Conservation (phyloP, 1,140 invertebrate species). For the Nasonia longicornis region DNA sequence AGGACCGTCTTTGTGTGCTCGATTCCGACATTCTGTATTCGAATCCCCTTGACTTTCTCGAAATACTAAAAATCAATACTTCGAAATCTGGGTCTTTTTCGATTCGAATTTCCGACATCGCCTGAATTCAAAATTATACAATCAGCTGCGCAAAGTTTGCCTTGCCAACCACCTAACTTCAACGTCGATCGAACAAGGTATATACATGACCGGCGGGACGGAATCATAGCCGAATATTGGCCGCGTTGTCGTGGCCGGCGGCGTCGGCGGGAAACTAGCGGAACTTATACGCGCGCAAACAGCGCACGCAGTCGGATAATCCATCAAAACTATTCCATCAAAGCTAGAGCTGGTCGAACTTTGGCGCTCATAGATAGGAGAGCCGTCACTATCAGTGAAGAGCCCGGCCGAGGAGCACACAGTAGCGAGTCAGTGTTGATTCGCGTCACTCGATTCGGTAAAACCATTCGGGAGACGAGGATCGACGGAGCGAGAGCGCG, state of each 20-base stretch:
- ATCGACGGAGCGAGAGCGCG: background rate
- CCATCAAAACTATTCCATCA: constrained; percentile 28
- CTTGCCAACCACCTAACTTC: background rate
- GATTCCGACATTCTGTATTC: no score
- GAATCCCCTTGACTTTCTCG: no score
- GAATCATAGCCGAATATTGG: constrained; percentile 3
- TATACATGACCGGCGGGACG: background rate
- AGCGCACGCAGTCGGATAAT: constrained; percentile 25
- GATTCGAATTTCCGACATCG: background rate
- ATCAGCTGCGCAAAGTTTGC: background rate
- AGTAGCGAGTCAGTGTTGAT: constrained; percentile 15
- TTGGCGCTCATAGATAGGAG: background rate
- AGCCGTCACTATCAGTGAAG: background rate
- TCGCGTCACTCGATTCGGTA: constrained; percentile 7
- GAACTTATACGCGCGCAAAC: background rate
- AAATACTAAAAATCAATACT: no score
- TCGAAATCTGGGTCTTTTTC: no score
- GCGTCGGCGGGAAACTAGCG: background rate
- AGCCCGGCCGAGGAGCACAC: background rate
- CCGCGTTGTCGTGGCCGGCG: background rate
- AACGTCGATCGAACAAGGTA: background rate
- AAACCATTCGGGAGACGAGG: constrained; percentile 3
- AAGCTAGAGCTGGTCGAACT: background rate
- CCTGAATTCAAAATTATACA: background rate
- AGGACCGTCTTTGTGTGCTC: no score